Evolutionary conservation across 2,888 invertebrate genomes (phyloP).

Genomic region (Cenopis cana): DNA sequence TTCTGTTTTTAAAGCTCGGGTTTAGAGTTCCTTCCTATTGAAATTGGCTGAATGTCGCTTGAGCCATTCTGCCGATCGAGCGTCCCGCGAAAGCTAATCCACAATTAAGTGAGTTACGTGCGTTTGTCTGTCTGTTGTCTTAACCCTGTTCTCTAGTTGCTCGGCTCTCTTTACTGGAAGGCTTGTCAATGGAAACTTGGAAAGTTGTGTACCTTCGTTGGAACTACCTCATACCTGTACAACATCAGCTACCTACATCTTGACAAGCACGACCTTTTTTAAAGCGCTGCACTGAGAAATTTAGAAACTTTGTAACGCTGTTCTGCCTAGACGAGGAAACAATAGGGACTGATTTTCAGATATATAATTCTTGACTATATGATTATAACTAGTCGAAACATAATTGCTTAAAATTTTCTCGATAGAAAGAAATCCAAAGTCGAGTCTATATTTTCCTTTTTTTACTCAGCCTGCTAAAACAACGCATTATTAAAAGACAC

Average conservation of each 20-base stretch:
- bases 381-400: too few relatives aligned
- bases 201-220: conserved; percentile 13
- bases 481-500: too few relatives aligned
- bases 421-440: too few relatives aligned
- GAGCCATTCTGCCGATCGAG: neutral
- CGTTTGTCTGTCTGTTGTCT: conserved; percentile 31
- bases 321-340: too few relatives aligned
- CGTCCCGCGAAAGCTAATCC: conserved; percentile 17
- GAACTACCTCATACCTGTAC: neutral
- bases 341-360: too few relatives aligned
- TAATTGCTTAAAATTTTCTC: too few relatives aligned
- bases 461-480: too few relatives aligned
- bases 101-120: conserved; percentile 23
- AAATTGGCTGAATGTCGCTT: neutral
- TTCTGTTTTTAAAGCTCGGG: neutral
- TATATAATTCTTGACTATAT: too few relatives aligned
- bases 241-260: neutral
- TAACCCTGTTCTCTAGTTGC: conserved; percentile 28
- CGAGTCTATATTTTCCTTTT: too few relatives aligned
- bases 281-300: too few relatives aligned
- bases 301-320: too few relatives aligned
- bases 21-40: neutral
- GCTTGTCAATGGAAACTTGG: conserved; percentile 22
- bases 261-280: too few relatives aligned
- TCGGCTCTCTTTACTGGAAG: conserved; percentile 11